Conservation (phyloP, 1,140 invertebrate genomes). For the Nymphalis io region DNA sequence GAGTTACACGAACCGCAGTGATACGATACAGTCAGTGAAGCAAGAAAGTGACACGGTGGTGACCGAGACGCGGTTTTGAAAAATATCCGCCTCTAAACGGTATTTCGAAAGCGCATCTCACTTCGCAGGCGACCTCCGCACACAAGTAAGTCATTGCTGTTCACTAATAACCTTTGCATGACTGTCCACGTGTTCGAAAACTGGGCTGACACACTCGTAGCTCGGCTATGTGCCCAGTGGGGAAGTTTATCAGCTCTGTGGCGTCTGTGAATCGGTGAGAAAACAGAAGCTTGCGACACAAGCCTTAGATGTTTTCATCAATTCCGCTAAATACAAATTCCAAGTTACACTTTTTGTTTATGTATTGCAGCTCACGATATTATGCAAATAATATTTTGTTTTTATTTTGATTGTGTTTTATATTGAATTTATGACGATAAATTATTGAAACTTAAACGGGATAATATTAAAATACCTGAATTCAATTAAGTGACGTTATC, state of each 20-base stretch:
- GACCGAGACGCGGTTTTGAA: slow-evolving; percentile 7
- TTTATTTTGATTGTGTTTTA: background rate
- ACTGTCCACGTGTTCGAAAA: slow-evolving; percentile 6
- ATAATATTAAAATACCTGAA: background rate
- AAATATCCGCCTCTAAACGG: slow-evolving; percentile 15
- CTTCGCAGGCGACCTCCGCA: background rate
- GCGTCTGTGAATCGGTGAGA: too few species aligned
- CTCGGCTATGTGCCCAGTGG: too few species aligned
- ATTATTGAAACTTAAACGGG: too few species aligned
- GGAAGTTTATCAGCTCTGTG: too few species aligned
- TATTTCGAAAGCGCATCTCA: slow-evolving; percentile 15
- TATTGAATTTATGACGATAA: too few species aligned
- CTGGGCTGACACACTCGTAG: background rate
- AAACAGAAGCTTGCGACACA: too few species aligned
- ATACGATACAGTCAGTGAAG: slow-evolving; percentile 23
- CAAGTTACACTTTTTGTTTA: too few species aligned
- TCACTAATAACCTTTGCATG: slow-evolving; percentile 5
- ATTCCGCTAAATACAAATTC: too few species aligned
- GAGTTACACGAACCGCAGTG: slow-evolving; percentile 32
- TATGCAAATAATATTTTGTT: background rate
- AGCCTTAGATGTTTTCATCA: too few species aligned
- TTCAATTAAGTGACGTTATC: background rate
- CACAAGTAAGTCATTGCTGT: slow-evolving; percentile 13
- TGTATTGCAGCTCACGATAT: background rate
- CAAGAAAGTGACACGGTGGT: slow-evolving; percentile 29